These are phyloP conservation scores for Spodoptera frugiperda DNA, from an alignment of 1,140 invertebrate species.

Conservation along the genomic window DNA sequence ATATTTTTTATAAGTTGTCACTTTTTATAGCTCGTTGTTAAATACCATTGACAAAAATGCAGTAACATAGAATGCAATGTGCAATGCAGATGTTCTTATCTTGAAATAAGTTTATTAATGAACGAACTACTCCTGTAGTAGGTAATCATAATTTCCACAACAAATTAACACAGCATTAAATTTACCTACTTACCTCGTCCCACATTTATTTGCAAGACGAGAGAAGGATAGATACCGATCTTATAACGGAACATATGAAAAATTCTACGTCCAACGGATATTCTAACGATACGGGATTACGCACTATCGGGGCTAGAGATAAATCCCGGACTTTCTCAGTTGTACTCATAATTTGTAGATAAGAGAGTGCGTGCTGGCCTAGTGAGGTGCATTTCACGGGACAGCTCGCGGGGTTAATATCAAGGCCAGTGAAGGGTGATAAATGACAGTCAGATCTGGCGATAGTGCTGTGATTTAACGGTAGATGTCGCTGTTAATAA, in stretches of 20 bases:
- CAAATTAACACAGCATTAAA: not conserved
- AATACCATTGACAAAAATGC: no score
- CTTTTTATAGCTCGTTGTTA: no score
- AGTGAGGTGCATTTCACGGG: conserved; percentile 34
- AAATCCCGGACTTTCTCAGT: conserved; percentile 36
- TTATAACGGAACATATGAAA: conserved; percentile 34
- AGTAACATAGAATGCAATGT: no score
- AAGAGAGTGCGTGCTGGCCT: conserved; percentile 27
- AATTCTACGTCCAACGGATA: conserved; percentile 22
- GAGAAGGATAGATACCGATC: conserved; percentile 8
- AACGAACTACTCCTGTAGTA: no score
- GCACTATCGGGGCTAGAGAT: conserved; percentile 34
- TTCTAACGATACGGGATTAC: conserved; percentile 33
- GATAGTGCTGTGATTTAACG: conserved; percentile 30
- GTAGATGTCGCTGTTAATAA: conserved; percentile 22
- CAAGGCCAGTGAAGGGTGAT: conserved; percentile 27
- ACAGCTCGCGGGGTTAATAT: conserved; percentile 33
- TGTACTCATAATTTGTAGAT: conserved; percentile 42
- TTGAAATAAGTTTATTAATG: no score
- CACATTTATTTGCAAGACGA: conserved; percentile 11
- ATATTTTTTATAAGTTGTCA: no score
- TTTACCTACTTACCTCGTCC: not conserved
- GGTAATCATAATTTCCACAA: not conserved
- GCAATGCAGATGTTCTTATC: no score
- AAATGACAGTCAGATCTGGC: conserved; percentile 22